phyloP scores from a whole-genome alignment of 2,113 vertebrate genomes.

The Mixornis gularis region DNA sequence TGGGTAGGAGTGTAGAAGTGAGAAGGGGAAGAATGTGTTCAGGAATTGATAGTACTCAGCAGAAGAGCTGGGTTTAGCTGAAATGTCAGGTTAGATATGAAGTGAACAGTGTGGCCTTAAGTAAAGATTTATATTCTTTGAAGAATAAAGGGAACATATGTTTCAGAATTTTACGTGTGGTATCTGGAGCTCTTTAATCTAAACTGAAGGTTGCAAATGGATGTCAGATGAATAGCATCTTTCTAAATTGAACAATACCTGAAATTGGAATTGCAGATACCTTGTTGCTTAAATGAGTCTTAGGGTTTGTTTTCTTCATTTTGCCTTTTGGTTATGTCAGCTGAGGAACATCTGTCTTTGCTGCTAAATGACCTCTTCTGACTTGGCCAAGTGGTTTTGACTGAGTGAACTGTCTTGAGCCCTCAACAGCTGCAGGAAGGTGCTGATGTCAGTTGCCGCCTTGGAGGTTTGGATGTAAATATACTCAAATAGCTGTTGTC shows the following conservation, averaged over 20 bases:
- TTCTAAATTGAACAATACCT: background rate
- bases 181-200: background rate
- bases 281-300: background rate
- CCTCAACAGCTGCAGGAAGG: slow-evolving; percentile 7
- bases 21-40: background rate
- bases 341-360: slow-evolving; percentile 37
- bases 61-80: slow-evolving; percentile 5
- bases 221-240: background rate
- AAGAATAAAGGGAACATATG: background rate
- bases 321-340: slow-evolving; percentile 14
- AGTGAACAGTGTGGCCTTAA: slow-evolving; percentile 16
- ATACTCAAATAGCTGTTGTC: background rate
- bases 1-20: background rate
- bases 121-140: background rate
- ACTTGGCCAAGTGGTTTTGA: slow-evolving; percentile 17
- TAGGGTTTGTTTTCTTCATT: background rate
- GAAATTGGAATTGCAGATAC: background rate
- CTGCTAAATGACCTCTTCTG: slow-evolving; percentile 18
- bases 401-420: background rate
- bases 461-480: slow-evolving; percentile 9
- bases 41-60: background rate
- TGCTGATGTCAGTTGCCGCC: background rate
- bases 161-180: background rate
- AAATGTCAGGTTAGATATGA: slow-evolving; percentile 3
- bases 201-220: background rate